These are phyloP conservation scores for Neoseiulus cucumeris DNA, from an alignment of 1,140 invertebrate genomes.

Conservation along the genomic window DNA sequence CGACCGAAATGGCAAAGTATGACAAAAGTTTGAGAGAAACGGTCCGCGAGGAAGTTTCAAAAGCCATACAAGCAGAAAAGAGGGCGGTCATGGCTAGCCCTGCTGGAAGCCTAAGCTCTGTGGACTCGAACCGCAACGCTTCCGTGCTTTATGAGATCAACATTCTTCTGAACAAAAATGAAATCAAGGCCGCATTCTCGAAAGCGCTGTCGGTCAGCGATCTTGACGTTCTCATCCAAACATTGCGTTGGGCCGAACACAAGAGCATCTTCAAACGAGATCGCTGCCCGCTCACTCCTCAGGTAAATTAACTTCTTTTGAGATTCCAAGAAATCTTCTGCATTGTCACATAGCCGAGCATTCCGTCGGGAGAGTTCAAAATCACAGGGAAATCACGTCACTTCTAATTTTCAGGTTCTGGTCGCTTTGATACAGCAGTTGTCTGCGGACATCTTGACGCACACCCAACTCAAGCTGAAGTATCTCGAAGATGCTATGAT, in stretches of 20 bases:
- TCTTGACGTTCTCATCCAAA: conserved; percentile 5
- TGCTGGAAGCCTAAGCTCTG: background rate
- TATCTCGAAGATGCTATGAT: conserved; percentile 7
- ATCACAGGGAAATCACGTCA: too few species aligned
- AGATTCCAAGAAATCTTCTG: background rate
- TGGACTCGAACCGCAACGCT: conserved; percentile 5
- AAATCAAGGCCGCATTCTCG: background rate
- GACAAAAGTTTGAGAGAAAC: background rate
- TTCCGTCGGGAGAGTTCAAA: background rate
- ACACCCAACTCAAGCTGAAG: conserved; percentile 3
- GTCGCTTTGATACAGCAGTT: background rate
- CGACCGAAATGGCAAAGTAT: background rate
- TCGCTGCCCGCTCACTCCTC: background rate
- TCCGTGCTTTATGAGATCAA: background rate
- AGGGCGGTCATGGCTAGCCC: conserved; percentile 3
- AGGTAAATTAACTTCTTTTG: too few species aligned
- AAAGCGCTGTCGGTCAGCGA: background rate
- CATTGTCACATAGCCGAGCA: background rate
- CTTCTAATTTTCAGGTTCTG: background rate
- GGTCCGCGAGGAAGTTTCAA: background rate
- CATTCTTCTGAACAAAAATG: background rate
- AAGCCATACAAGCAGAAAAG: background rate
- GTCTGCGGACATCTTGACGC: background rate
- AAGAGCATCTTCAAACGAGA: conserved; percentile 4
- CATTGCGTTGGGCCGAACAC: background rate